Evolutionary conservation across 64 coral and sea anemone species (phyloP).

Genomic region (Catalaphyllia jardinei): DNA sequence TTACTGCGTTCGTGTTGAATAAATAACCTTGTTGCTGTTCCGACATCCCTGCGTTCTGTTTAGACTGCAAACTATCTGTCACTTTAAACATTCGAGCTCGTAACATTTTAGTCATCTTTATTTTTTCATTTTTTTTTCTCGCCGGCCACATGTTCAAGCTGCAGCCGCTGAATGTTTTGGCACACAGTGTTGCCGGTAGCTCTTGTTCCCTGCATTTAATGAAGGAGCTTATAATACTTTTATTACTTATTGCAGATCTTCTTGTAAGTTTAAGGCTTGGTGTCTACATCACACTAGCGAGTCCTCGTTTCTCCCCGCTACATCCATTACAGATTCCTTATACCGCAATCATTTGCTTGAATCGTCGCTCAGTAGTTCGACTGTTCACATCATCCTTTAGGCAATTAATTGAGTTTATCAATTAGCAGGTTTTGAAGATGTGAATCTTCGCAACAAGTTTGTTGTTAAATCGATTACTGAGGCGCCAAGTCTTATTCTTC

Average conservation of each 20-base stretch:
- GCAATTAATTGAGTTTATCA: conserved; percentile 1
- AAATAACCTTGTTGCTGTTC: no score
- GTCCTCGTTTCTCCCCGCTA: neutral
- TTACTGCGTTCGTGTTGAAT: no score
- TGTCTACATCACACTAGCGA: no score
- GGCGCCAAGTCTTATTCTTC: neutral
- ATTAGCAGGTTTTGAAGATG: conserved; percentile 4
- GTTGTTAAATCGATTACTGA: conserved; percentile 5
- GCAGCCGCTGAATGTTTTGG: neutral
- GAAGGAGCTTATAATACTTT: no score
- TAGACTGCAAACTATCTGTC: no score
- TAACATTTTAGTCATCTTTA: no score
- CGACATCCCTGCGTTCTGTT: no score
- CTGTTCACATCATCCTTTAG: neutral
- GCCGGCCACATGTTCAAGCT: no score
- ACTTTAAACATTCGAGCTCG: no score
- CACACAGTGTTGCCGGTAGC: neutral
- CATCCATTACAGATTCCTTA: neutral
- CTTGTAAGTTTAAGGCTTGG: no score
- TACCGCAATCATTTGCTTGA: neutral
- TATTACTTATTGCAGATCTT: no score
- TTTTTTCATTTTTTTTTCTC: no score
- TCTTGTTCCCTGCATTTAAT: neutral
- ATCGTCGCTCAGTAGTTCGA: neutral
- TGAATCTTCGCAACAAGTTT: neutral